Percentiles rank a stretch among this genome's conserved stretches.
Conservation (phyloP, 2,888 invertebrate genomes). For the Phasia obesa region DNA sequence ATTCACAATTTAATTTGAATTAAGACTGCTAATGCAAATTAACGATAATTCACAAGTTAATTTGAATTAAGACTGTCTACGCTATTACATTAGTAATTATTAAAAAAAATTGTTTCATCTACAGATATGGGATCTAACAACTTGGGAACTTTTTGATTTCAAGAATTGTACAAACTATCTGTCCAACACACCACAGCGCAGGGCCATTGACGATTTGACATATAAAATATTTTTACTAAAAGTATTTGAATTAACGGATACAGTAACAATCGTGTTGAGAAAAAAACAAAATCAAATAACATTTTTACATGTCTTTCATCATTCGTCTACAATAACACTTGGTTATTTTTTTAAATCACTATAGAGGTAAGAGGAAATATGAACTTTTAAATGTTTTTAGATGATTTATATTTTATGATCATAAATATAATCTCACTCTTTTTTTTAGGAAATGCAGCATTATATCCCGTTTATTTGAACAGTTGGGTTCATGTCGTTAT, state of each 20-base stretch:
- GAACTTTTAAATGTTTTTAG: not conserved
- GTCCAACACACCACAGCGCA: constrained; percentile 64
- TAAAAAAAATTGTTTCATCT: constrained; percentile 5
- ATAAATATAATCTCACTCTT: too few relatives aligned
- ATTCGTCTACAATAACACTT: constrained; percentile 85
- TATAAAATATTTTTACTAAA: constrained; percentile 87
- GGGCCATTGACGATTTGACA: constrained; percentile 79
- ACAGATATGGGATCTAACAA: constrained; percentile 75
- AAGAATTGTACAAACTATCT: constrained; percentile 74
- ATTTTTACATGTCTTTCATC: constrained; percentile 89
- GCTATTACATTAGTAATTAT: too few relatives aligned
- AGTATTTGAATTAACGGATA: constrained; percentile 87
- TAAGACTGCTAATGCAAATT: too few relatives aligned
- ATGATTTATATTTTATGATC: not conserved
- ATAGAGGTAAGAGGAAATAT: constrained; percentile 84
- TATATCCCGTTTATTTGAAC: constrained; percentile 87
- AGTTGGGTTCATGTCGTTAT: constrained; percentile 88
- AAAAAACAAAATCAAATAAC: constrained; percentile 89
- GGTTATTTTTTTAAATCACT: constrained; percentile 86
- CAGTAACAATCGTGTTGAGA: constrained; percentile 87
- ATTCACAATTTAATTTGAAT: too few relatives aligned
- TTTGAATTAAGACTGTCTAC: too few relatives aligned
- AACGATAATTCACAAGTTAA: too few relatives aligned
- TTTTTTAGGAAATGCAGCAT: constrained; percentile 86
- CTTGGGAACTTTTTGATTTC: constrained; percentile 71